Percentiles rank a stretch among this genome's conserved stretches.
Conservation (phyloP, 1,140 invertebrate genomes). For the Trypoxylus dichotomus region DNA sequence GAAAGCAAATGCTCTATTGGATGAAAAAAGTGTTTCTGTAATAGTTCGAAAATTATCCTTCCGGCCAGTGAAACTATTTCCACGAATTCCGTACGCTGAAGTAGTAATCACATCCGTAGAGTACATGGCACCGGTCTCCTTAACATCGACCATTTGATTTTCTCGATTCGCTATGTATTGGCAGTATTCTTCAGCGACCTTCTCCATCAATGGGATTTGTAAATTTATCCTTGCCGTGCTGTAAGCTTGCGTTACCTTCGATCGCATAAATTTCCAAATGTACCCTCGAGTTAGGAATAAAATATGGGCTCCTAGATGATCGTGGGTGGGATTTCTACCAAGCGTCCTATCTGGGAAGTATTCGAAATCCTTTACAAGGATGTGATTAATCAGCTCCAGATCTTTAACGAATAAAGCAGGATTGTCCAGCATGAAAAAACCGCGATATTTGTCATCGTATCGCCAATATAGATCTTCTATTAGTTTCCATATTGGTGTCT, state of each 20-base stretch:
- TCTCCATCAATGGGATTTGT: neutral
- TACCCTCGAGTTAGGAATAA: neutral
- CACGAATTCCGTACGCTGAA: neutral
- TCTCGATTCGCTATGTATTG: neutral
- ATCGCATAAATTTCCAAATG: neutral
- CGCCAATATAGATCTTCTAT: neutral
- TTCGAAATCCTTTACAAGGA: conserved; percentile 18
- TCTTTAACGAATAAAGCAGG: conserved; percentile 17
- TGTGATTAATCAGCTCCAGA: neutral
- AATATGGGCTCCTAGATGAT: conserved; percentile 3
- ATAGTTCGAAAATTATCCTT: neutral
- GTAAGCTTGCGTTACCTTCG: neutral
- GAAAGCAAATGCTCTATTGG: neutral
- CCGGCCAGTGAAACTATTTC: neutral
- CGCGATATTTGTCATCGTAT: neutral
- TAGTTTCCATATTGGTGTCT: neutral
- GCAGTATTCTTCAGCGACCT: neutral
- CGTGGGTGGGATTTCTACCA: neutral
- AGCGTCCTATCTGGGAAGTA: conserved; percentile 9
- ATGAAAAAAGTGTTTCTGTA: neutral
- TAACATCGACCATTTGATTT: neutral
- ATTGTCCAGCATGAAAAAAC: conserved; percentile 6
- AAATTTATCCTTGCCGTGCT: neutral
- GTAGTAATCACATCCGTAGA: conserved; percentile 4
- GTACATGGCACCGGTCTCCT: neutral